A percentile compares a stretch with the other conserved stretches of the same genome.
Conservation (phyloP, 2,888 invertebrate genomes). For the Homarus gammarus region DNA sequence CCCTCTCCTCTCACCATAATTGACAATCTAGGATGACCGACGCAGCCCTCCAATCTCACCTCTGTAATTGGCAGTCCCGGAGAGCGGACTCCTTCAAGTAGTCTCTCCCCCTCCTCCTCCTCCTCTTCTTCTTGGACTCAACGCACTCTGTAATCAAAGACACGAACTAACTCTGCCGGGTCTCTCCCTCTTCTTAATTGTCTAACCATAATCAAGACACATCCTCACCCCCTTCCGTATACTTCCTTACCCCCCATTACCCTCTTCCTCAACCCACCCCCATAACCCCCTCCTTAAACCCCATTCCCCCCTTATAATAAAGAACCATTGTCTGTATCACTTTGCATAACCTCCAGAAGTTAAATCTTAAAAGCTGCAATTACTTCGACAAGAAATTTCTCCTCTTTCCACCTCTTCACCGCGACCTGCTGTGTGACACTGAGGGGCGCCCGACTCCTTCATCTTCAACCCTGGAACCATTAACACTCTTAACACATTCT, state of each 20-base stretch:
- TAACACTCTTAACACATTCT: no score
- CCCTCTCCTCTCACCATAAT: constrained; percentile 40
- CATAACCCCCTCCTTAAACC: neutral
- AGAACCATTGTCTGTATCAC: neutral
- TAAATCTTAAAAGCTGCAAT: neutral
- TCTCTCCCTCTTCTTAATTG: neutral
- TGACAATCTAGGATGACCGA: constrained; percentile 44
- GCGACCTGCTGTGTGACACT: neutral
- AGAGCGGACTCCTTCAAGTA: constrained; percentile 12
- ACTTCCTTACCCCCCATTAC: neutral
- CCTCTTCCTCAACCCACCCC: neutral
- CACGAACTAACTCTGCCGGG: neutral
- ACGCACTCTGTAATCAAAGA: neutral
- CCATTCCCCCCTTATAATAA: neutral
- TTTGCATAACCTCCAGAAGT: neutral
- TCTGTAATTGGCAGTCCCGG: constrained; percentile 39
- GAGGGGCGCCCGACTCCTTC: neutral
- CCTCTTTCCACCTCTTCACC: neutral
- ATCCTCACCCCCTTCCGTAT: neutral
- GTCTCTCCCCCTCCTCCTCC: constrained; percentile 3
- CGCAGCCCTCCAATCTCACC: constrained; percentile 43
- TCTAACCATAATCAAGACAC: constrained; percentile 16
- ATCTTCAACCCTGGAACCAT: no score
- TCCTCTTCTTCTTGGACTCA: neutral
- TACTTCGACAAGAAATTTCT: neutral